A percentile compares a stretch with the other conserved stretches of the same genome.
Evolutionary conservation across 2,113 vertebrate species (phyloP).

Genomic region (Columba livia): DNA sequence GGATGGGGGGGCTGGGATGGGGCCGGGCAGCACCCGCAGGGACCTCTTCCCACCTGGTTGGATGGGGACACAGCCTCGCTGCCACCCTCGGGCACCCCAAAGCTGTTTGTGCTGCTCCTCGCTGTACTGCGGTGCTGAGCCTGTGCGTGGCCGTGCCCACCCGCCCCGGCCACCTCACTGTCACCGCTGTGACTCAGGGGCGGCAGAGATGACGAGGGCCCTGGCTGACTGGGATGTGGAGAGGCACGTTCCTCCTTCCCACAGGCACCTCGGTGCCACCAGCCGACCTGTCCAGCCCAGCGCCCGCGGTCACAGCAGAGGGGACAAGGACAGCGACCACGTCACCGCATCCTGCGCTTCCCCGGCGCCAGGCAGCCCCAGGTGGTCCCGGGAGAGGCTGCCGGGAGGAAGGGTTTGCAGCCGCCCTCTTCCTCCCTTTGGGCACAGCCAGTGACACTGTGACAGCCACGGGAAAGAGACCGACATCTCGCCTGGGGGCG

Average conservation of each 20-base stretch:
- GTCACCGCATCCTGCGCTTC: background rate
- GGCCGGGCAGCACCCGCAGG: background rate
- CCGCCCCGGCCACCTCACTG: background rate
- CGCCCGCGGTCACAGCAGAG: accelerated
- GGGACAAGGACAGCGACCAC: background rate
- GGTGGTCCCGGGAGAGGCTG: background rate
- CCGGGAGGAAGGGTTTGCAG: background rate
- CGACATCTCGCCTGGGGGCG: accelerated
- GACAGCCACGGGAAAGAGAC: background rate
- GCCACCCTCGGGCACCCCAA: background rate
- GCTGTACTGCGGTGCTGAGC: too few relatives aligned
- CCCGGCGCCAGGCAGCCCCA: slow-evolving; percentile 23
- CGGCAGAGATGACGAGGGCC: background rate
- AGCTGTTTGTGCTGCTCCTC: background rate
- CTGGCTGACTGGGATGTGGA: accelerated
- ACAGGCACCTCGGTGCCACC: background rate
- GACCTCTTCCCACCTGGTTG: background rate
- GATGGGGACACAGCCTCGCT: background rate
- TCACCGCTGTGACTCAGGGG: slow-evolving; percentile 15
- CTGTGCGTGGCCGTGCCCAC: too few relatives aligned
- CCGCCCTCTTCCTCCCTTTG: background rate
- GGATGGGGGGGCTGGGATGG: background rate
- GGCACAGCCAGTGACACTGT: background rate
- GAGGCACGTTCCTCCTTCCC: background rate
- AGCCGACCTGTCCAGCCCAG: accelerated